Evolutionary conservation across 2,888 invertebrate species (phyloP).

Genomic region (Melitaea athalia): DNA sequence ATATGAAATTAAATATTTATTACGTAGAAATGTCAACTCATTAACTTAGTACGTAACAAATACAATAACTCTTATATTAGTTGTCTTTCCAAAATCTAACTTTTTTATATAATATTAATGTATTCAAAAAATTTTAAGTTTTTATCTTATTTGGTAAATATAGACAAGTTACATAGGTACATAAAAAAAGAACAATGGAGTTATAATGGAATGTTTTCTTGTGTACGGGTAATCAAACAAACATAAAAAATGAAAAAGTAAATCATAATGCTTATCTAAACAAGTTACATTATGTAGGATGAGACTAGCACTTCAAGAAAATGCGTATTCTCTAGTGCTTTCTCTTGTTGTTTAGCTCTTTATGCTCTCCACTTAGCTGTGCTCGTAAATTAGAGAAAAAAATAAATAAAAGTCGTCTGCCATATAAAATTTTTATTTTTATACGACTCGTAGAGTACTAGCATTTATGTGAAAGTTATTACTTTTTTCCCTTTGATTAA

Average conservation of each 20-base stretch:
- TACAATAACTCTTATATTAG: too few species aligned
- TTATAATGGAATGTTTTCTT: too few species aligned
- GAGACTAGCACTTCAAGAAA: background rate
- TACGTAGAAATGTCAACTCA: too few species aligned
- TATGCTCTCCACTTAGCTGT: slow-evolving; percentile 2
- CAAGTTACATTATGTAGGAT: background rate
- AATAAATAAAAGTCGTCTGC: slow-evolving; percentile 13
- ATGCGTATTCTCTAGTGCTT: slow-evolving; percentile 13
- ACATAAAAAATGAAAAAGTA: background rate
- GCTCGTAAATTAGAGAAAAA: slow-evolving; percentile 9
- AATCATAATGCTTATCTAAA: background rate
- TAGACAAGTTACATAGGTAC: too few species aligned
- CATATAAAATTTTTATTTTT: slow-evolving; percentile 3
- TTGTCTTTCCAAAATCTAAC: too few species aligned
- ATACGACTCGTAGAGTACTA: background rate
- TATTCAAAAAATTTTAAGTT: too few species aligned
- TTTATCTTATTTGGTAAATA: too few species aligned
- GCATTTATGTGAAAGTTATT: background rate
- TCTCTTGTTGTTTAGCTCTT: slow-evolving; percentile 9
- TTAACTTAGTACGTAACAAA: too few species aligned
- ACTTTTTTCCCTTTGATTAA: background rate
- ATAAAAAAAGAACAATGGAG: too few species aligned
- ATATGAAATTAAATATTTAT: too few species aligned
- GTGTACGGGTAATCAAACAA: too few species aligned
- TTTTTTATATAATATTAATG: too few species aligned